Evolutionary conservation across 2,113 vertebrate species (phyloP), one percentile per base, ranked within the genome.

Genomic region (Triplophysa dalaica): DNA sequence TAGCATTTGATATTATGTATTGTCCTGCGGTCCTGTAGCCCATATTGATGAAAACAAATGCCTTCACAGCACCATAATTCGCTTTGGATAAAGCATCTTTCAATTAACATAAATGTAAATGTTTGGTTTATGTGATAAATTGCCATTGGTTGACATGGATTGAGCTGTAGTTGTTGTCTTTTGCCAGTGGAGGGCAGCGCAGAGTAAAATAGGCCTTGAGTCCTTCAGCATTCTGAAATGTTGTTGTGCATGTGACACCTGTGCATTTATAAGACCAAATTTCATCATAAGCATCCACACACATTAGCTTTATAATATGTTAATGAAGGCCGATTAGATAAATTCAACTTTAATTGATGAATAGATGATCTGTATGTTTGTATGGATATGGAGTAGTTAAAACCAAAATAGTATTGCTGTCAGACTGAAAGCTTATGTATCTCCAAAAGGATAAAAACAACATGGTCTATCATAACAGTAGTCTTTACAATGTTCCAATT

Each of bases 151-250:
- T 56, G 1, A 8, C 26, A 21, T 21, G 9, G 5, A 38, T 43
- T 16, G 24, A 8, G 24, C 29, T 65, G 13, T 26, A 2, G 64
- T 62, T 75, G 13, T 50, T 79, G 4, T 10, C 43, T 66, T 64
- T 43, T 66, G 73, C 54, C 82, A 45, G 64, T 21, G 33, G 82
- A 80, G 66, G 78, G 67, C 73, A 83, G 73, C 82, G 80, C 43
- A 22, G 58, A 70, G 2, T 52, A 62, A 86, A 52, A 22, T 38
- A 75, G 54, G 74, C 65, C 45, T 72, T 43, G 54, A 78, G 33
- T 74, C 67, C 33, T 81, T 11, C 45, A 48, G 45, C 14, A 12
- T 56, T 56, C 50, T 72, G 26, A 38, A 48, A 11, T 33, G 16
- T 70, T 29, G 26, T 8, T 54, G 22, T 52, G 33, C 33, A 5